phyloP scores from a whole-genome alignment of 2,888 invertebrate genomes.

The Cheilosia pagana region DNA sequence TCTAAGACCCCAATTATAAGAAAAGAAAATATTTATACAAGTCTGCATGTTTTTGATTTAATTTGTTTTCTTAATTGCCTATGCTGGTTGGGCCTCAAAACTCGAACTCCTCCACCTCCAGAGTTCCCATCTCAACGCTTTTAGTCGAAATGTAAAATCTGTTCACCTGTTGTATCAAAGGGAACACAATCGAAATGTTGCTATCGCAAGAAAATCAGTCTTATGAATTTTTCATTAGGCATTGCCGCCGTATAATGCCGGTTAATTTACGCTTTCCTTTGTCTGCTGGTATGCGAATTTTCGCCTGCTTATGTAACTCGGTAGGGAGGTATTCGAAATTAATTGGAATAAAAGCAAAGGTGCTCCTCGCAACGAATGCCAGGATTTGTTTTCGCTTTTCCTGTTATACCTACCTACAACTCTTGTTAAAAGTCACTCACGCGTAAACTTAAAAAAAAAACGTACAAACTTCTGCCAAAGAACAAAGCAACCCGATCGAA shows the following conservation, averaged over 20 bases:
- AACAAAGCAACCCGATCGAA: too few relatives aligned
- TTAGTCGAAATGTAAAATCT: not conserved
- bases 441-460: too few relatives aligned
- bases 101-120: too few relatives aligned
- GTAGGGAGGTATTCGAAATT: slow-evolving; percentile 61
- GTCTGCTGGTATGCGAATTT: not conserved
- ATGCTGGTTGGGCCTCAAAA: too few relatives aligned
- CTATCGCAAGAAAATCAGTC: slow-evolving; percentile 50
- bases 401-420: too few relatives aligned
- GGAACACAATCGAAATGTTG: slow-evolving; percentile 35
- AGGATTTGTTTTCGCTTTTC: too few relatives aligned
- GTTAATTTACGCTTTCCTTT: slow-evolving; percentile 28
- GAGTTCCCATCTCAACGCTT: not conserved
- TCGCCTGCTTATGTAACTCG: slow-evolving; percentile 49
- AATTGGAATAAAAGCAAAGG: slow-evolving; percentile 53
- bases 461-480: too few relatives aligned
- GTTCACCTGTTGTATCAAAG: slow-evolving; percentile 57
- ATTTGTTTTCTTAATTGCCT: too few relatives aligned
- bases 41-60: too few relatives aligned
- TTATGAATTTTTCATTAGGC: slow-evolving; percentile 59
- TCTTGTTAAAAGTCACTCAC: too few relatives aligned
- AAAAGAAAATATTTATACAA: too few relatives aligned
- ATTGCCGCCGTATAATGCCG: slow-evolving; percentile 10
- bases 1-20: too few relatives aligned
- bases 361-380: not conserved